Base-by-base conservation (phyloP, 2,113 vertebrate species). In the Sturnira hondurensis region DNA sequence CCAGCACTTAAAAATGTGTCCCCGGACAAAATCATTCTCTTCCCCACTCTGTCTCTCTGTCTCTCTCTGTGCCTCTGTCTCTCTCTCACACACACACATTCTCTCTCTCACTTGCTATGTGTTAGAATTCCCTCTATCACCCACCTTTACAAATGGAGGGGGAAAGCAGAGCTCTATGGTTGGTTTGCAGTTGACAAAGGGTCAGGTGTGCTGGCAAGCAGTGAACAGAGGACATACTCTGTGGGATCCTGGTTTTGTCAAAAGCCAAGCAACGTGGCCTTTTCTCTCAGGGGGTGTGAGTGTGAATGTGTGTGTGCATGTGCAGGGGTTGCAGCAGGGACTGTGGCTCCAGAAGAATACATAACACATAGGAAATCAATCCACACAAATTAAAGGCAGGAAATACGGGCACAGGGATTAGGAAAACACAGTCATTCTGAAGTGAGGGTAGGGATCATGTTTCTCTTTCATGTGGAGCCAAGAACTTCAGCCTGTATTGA, bases 401-500 rank as follows among this genome's bases (percentile, higher is more conserved):
- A 87, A 94, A 90, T 45, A 20, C 0, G 12, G 71, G 54, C 41
- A 63, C 76, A 22, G 33, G 24, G 78, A 87, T 92, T 71, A 86
- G 93, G 77, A 88, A 96, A 93, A 91, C 83, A 84, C 45, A 77
- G 28, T 52, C 56, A 76, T 94, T 93, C 92, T 68, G 45, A 70
- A 61, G 33, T 20, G 20, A 15, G 5, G 33, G 41, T 26, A 33
- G 95, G 81, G 81, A 92, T 93, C 76, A 2, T 14, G 8, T 86
- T 97, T 90, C 88, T 70, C 91, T 95, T 95, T 97, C 89, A 89
- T 84, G 91, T 76, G 33, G 43, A 73, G 94, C 92, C 95, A 96
- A 43, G 54, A 90, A 76, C n/a, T 94, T 83, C 36, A 93, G 67
- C 58, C 33, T 52, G 15, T 91, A 9, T 41, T 83, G 77, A 85